phyloP scores from a whole-genome alignment of 2,797 vertebrate genomes.

The Salarias fasciatus region DNA sequence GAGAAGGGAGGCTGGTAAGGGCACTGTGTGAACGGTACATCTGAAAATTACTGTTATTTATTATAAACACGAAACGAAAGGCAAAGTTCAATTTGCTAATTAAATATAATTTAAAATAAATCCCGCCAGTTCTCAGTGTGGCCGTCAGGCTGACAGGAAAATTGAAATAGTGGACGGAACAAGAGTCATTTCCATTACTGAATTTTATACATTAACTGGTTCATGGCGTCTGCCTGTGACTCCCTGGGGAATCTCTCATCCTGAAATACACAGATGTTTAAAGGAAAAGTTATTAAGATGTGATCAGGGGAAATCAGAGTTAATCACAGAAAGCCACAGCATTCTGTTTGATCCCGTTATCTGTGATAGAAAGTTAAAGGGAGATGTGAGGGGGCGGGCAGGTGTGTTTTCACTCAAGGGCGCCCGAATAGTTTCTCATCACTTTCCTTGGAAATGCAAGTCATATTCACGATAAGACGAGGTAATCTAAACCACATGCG shows the following conservation, averaged over 20 bases:
- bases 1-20: constrained; percentile 20
- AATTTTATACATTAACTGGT: constrained; percentile 10
- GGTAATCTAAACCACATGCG: constrained; percentile 27
- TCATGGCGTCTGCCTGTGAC: constrained; percentile 20
- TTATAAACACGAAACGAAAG: not conserved
- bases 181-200: constrained; percentile 16
- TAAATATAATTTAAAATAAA: not conserved
- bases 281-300: constrained; percentile 37
- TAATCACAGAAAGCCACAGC: constrained; percentile 28
- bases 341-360: constrained; percentile 42
- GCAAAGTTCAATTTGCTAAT: constrained; percentile 4
- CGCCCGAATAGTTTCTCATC: constrained; percentile 11
- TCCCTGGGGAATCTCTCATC: constrained; percentile 21
- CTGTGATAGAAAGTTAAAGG: not conserved
- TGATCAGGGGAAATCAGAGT: constrained; percentile 40
- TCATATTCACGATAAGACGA: constrained; percentile 8
- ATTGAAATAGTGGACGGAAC: constrained; percentile 7
- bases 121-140: not conserved
- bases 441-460: constrained; percentile 13
- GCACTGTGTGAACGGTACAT: not conserved
- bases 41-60: constrained; percentile 4
- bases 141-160: constrained; percentile 1
- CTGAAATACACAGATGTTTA: not conserved
- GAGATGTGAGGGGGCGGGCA: not conserved
- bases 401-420: constrained; percentile 1